Conservation (phyloP, 2,888 invertebrate genomes). For the Rotaria magnacalcarata region DNA sequence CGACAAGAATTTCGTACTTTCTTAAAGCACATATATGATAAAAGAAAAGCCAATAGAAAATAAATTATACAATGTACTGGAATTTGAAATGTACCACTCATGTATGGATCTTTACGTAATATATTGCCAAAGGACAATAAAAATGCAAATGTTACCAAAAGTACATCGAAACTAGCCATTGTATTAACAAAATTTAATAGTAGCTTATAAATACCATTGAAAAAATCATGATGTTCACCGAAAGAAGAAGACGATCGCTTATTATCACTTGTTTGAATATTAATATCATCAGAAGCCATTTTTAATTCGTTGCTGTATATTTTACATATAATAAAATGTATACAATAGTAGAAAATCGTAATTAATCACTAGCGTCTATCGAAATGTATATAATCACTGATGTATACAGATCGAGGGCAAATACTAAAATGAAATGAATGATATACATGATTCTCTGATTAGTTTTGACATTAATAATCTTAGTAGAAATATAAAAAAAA, state of each 20-base stretch:
- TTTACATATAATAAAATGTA: background rate
- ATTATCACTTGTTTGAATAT: background rate
- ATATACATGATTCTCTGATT: too few species aligned
- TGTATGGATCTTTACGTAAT: background rate
- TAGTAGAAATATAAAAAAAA: too few species aligned
- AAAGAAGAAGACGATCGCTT: too few species aligned
- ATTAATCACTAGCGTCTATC: background rate
- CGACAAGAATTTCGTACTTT: background rate
- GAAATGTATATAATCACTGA: background rate
- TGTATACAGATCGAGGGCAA: too few species aligned
- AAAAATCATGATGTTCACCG: too few species aligned
- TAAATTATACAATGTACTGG: background rate
- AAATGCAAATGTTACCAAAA: background rate
- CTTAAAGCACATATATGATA: background rate
- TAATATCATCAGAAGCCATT: background rate
- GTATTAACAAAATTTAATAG: background rate
- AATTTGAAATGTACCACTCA: background rate
- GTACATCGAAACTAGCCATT: background rate
- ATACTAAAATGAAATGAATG: too few species aligned
- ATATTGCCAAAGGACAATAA: background rate
- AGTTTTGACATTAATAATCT: too few species aligned
- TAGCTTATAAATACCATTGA: background rate
- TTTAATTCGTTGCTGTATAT: background rate
- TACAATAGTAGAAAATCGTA: background rate
- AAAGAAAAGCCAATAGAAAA: background rate